A percentile compares a stretch with the other conserved stretches of the same genome.
Evolutionary conservation across 2,888 invertebrate genomes (phyloP).

Genomic region (Cylindroiulus punctatus): DNA sequence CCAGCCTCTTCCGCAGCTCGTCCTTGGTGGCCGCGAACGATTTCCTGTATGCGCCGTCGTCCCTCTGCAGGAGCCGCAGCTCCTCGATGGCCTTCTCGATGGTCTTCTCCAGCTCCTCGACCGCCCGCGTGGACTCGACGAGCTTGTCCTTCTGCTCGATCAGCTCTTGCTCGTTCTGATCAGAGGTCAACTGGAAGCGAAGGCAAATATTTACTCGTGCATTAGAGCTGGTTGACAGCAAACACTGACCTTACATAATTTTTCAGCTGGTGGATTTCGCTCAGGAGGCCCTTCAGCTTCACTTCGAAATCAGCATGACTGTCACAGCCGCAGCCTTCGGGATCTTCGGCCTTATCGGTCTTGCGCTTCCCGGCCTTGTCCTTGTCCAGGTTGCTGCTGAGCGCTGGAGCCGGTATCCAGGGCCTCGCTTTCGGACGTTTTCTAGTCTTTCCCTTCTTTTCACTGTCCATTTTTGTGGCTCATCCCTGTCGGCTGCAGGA

Average conservation of each 20-base stretch:
- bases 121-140: neutral
- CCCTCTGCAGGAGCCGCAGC: neutral
- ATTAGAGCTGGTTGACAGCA: neutral
- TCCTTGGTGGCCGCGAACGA: neutral
- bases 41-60: neutral
- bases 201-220: neutral
- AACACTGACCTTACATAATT: neutral
- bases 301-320: slow-evolving; percentile 11
- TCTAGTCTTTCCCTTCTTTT: neutral
- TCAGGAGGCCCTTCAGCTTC: slow-evolving; percentile 22
- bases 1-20: slow-evolving; percentile 14
- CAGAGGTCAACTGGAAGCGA: neutral
- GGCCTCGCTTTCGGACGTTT: neutral
- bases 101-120: slow-evolving; percentile 41
- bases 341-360: neutral
- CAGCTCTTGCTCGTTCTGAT: neutral
- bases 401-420: slow-evolving; percentile 42
- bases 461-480: neutral
- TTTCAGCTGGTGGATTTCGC: slow-evolving; percentile 48
- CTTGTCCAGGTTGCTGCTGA: neutral
- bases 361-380: neutral
- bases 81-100: slow-evolving; percentile 24
- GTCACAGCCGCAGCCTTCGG: neutral
- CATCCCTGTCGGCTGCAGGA: too few relatives aligned
- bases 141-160: neutral